Evolutionary conservation across 2,888 invertebrate species (phyloP).

Genomic region (Priapulus caudatus): DNA sequence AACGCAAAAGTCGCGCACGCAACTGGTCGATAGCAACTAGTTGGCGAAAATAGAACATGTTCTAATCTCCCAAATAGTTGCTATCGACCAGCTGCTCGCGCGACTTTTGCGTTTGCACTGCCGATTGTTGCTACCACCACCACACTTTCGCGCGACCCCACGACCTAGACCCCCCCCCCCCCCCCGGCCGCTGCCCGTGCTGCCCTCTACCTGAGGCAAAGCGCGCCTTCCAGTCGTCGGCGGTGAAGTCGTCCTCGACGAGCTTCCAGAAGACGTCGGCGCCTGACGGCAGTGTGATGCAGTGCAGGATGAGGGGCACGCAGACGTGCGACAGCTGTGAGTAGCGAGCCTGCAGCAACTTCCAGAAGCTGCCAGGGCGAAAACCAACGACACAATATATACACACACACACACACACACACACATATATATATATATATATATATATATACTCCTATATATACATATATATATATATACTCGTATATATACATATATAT

Average conservation of each 20-base stretch:
- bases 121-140: too few relatives aligned
- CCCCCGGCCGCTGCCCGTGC: conserved; percentile 82
- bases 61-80: too few relatives aligned
- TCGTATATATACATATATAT: background rate
- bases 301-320: conserved; percentile 84
- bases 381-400: too few relatives aligned
- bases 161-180: conserved; percentile 82
- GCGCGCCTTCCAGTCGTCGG: conserved; percentile 70
- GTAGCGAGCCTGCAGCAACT: conserved; percentile 74
- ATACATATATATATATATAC: background rate
- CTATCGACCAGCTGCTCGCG: too few relatives aligned
- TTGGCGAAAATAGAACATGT: too few relatives aligned
- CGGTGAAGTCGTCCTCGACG: conserved; percentile 88
- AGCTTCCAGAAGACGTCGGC: conserved; percentile 90
- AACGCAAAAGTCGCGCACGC: too few relatives aligned
- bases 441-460: too few relatives aligned
- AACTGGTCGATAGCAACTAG: too few relatives aligned
- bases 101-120: too few relatives aligned
- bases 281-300: conserved; percentile 82
- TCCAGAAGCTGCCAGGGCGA: conserved; percentile 66
- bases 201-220: conserved; percentile 64
- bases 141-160: too few relatives aligned
- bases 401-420: too few relatives aligned
- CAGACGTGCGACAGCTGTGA: conserved; percentile 86
- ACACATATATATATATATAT: too few relatives aligned